Conservation (phyloP, 2,113 vertebrate genomes). For the Hypanus sabinus region DNA sequence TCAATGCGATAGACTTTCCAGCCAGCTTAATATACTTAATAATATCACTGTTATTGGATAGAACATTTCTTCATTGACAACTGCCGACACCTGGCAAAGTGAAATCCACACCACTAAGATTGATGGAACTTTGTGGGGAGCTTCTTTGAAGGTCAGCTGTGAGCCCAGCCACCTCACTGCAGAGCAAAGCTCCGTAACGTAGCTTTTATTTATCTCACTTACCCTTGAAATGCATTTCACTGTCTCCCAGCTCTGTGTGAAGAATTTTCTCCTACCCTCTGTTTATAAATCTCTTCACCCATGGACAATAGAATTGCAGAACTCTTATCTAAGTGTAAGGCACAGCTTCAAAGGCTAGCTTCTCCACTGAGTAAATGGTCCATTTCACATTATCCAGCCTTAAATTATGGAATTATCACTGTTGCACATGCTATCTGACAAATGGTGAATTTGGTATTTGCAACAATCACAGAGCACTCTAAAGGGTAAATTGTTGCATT, state of each 20-base stretch:
- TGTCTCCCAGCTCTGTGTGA: background rate
- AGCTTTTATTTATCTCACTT: background rate
- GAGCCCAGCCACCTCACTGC: too few relatives aligned
- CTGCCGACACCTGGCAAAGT: too few relatives aligned
- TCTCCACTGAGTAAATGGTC: background rate
- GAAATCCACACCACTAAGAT: too few relatives aligned
- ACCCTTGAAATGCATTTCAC: background rate
- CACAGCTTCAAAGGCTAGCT: background rate
- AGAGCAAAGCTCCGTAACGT: too few relatives aligned
- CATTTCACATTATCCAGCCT: background rate
- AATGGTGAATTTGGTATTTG: background rate
- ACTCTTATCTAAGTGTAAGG: background rate
- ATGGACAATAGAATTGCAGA: slow-evolving; percentile 3
- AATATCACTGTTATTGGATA: too few relatives aligned
- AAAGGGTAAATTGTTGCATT: background rate
- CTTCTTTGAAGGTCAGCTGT: too few relatives aligned
- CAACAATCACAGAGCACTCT: background rate
- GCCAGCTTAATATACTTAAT: too few relatives aligned
- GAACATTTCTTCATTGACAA: too few relatives aligned
- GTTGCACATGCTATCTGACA: slow-evolving; percentile 11
- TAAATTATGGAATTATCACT: slow-evolving; percentile 11
- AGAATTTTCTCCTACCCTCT: background rate
- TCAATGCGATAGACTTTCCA: too few relatives aligned
- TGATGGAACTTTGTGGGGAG: too few relatives aligned
- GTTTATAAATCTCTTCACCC: background rate